Evolutionary conservation across 2,797 vertebrate genomes (phyloP), one percentile per base, ranked within the genome.

Genomic region (Myotis daubentonii): DNA sequence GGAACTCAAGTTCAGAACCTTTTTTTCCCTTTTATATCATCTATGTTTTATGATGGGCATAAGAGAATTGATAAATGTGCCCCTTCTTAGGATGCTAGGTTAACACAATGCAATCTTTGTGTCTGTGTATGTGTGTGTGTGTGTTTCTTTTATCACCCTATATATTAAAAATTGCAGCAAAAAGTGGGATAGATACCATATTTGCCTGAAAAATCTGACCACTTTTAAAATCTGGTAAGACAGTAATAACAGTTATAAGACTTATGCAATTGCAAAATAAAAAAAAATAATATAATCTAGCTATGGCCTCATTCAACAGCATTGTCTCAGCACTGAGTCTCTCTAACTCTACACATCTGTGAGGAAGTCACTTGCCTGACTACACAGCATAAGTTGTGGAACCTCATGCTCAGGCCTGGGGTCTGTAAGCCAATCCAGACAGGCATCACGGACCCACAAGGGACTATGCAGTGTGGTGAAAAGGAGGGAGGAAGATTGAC

Each of bases 21-120:
- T 95, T 87, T 55, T 83, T 68, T 86, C 80, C 30, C 28, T 82
- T 92, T 80, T 80, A 51, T 71, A 75, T 85, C 60, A 76, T 78
- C 44, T 85, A 60, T 88, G 44, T 75, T 96, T 94, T 89, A 81
- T 94, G 83, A 94, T 68, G 74, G 78, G 33, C 30, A 53, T 71
- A 87, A 91, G 36, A 76, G 30, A 91, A 95, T 62, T 93, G 70
- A 78, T 79, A 79, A 91, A 81, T 60, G 30, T 70, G 41, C 1
- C 12, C 65, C 55, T 76, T 79, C 8, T 36, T 22, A 36, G 47
- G 3, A 85, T 71, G 15, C 20, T 5, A 92, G 17, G 38, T 72
- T 65, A 93, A 15, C 38, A 91, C 22, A 44, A 70, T 91, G n/a
- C 49, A 71, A 8, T 75, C 38, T 79, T 89, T 65, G 1, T 25